These are phyloP conservation scores for Chloebia gouldiae DNA, from an alignment of 2,113 vertebrate genomes.

Conservation along the genomic window DNA sequence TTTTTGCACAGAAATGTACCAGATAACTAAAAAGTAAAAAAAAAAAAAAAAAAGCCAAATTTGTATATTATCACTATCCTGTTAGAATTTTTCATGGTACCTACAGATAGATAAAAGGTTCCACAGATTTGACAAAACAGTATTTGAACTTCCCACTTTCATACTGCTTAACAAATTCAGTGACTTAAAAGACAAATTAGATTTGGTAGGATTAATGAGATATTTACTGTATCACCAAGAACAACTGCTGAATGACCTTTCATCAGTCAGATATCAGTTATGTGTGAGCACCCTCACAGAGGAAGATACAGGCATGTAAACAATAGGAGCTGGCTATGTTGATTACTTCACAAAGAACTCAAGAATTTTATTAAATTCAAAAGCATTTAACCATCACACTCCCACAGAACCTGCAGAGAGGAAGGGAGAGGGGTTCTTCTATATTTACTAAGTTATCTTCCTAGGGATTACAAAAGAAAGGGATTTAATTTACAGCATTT, in stretches of 20 bases:
- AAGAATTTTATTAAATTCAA: constrained; percentile 28
- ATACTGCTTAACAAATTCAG: constrained; percentile 37
- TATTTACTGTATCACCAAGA: neutral
- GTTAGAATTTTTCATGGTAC: constrained; percentile 51
- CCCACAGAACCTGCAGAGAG: constrained; percentile 57
- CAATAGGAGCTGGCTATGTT: constrained; percentile 48
- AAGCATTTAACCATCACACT: constrained; percentile 21
- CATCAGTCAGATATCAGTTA: neutral
- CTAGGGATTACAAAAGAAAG: constrained; percentile 52
- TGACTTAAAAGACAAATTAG: constrained; percentile 39
- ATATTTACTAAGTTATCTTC: constrained; percentile 21
- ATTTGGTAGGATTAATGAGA: constrained; percentile 48
- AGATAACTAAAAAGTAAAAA: constrained; percentile 20
- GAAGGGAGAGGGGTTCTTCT: constrained; percentile 27
- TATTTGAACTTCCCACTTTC: constrained; percentile 39
- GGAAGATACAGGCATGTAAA: constrained; percentile 48
- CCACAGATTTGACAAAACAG: constrained; percentile 13
- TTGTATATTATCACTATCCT: constrained; percentile 1
- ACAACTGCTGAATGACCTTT: neutral
- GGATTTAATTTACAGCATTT: constrained; percentile 56
- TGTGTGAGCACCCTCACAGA: neutral
- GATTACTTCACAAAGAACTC: constrained; percentile 47
- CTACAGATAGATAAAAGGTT: constrained; percentile 41
- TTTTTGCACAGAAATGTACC: constrained; percentile 58
- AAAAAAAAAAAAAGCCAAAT: constrained; percentile 13